Evolutionary conservation across 2,888 invertebrate genomes (phyloP).

Genomic region (Mesorhabditis sp.): DNA sequence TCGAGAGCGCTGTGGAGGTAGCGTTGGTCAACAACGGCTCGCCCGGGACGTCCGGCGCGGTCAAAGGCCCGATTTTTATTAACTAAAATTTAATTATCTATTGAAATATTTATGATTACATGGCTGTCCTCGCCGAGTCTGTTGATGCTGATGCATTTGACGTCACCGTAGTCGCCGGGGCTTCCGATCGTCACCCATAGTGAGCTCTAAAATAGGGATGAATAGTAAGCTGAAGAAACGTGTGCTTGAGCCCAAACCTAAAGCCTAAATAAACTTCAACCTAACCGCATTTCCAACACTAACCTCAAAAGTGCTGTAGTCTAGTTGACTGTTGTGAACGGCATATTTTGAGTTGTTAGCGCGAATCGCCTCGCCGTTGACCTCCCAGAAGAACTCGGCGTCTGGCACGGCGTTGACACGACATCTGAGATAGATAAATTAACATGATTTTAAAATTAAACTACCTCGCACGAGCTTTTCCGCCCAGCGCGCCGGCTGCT

Average conservation of each 20-base stretch:
- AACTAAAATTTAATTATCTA: slow-evolving; percentile 14
- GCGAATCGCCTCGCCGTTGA: slow-evolving; percentile 39
- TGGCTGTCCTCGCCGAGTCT: slow-evolving; percentile 42
- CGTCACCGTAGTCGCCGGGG: slow-evolving; percentile 47
- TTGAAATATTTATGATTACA: neutral
- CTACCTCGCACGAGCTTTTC: neutral
- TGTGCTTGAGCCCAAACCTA: no score
- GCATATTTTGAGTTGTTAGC: slow-evolving; percentile 51
- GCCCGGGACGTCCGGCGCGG: slow-evolving; percentile 46
- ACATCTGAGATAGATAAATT: slow-evolving; percentile 24
- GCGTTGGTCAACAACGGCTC: slow-evolving; percentile 43
- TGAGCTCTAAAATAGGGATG: slow-evolving; percentile 34
- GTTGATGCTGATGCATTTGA: slow-evolving; percentile 45
- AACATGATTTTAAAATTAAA: neutral
- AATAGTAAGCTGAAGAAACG: neutral
- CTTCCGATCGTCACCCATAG: slow-evolving; percentile 43
- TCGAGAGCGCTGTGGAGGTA: slow-evolving; percentile 38
- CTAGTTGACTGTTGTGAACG: slow-evolving; percentile 40
- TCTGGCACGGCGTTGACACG: slow-evolving; percentile 49
- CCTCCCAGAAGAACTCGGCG: slow-evolving; percentile 49
- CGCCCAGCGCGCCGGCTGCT: slow-evolving; percentile 44
- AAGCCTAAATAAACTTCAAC: no score
- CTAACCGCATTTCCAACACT: neutral
- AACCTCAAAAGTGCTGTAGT: slow-evolving; percentile 49
- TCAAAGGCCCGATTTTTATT: slow-evolving; percentile 26